phyloP scores from a whole-genome alignment of 2,888 invertebrate species.

The Drosophila affinis region DNA sequence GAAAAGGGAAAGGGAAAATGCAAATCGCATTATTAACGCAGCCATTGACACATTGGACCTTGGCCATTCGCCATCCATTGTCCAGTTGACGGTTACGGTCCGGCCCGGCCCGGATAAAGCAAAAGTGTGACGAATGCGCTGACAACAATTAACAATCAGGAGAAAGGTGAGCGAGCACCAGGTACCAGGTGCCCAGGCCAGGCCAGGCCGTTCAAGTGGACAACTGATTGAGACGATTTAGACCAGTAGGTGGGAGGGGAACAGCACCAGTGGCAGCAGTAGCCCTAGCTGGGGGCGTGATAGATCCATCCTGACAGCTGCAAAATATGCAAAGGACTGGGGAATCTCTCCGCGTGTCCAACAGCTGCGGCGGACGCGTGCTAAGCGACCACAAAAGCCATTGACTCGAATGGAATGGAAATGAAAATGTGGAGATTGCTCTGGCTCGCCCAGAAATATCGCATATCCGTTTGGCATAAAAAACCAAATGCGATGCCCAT shows the following conservation, averaged over 20 bases:
- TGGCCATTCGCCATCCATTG: slow-evolving; percentile 52
- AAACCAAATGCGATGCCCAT: slow-evolving; percentile 50
- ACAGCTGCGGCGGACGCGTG: slow-evolving; percentile 68
- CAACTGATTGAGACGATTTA: slow-evolving; percentile 59
- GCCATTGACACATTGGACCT: slow-evolving; percentile 63
- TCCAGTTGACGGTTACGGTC: slow-evolving; percentile 42
- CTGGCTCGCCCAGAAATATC: slow-evolving; percentile 66
- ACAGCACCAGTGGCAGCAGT: neutral
- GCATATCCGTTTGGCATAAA: slow-evolving; percentile 71
- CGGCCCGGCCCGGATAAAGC: slow-evolving; percentile 29
- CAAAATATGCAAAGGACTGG: slow-evolving; percentile 65
- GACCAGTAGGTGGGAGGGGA: slow-evolving; percentile 5
- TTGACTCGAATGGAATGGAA: slow-evolving; percentile 56
- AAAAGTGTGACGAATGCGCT: slow-evolving; percentile 75
- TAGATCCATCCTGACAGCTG: slow-evolving; percentile 61
- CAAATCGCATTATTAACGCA: slow-evolving; percentile 83
- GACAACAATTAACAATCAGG: slow-evolving; percentile 67
- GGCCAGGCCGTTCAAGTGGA: slow-evolving; percentile 61
- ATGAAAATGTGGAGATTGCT: slow-evolving; percentile 56
- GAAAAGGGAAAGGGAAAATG: slow-evolving; percentile 67
- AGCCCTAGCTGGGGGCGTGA: slow-evolving; percentile 11
- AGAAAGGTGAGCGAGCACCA: slow-evolving; percentile 39
- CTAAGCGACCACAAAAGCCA: slow-evolving; percentile 73
- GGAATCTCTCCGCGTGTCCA: slow-evolving; percentile 42
- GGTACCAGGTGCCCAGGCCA: slow-evolving; percentile 35